Percentiles rank a stretch among this genome's conserved stretches.
Conservation (phyloP, 2,888 invertebrate species). For the Lepidocyrtoides sp. region DNA sequence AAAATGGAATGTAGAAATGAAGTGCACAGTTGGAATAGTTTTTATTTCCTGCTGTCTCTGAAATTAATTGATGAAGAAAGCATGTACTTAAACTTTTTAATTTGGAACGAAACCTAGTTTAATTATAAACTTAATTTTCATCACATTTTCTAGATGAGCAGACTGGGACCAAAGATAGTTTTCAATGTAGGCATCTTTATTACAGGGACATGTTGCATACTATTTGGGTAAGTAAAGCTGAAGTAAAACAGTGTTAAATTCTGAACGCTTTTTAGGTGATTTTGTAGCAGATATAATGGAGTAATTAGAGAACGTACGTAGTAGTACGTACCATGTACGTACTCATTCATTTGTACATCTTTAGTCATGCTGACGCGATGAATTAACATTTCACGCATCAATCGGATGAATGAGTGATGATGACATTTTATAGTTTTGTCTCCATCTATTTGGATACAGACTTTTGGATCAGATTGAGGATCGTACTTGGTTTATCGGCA, state of each 20-base stretch:
- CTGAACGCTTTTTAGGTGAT: too few species aligned
- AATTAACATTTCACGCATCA: too few species aligned
- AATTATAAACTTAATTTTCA: neutral
- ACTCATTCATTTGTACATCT: too few species aligned
- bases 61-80: neutral
- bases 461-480: constrained; percentile 78
- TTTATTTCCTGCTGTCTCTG: constrained; percentile 72
- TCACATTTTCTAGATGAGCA: constrained; percentile 54
- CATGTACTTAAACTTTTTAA: too few species aligned
- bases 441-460: constrained; percentile 54
- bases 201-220: constrained; percentile 93
- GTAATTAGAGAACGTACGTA: too few species aligned
- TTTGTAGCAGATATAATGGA: too few species aligned
- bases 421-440: neutral
- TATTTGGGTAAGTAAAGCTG: constrained; percentile 90
- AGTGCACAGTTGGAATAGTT: too few species aligned
- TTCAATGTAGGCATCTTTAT: constrained; percentile 95
- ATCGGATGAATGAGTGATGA: neutral
- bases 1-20: too few species aligned
- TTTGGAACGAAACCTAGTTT: neutral
- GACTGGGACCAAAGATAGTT: constrained; percentile 92
- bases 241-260: neutral
- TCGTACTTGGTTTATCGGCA: constrained; percentile 90
- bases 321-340: too few species aligned
- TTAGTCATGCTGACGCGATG: too few species aligned